A percentile compares a stretch with the other conserved stretches of the same genome.
These are phyloP conservation scores for Cassiopea andromeda DNA, from an alignment of 30 jellyfish, hydroid and myxozoan species.

Conservation along the genomic window DNA sequence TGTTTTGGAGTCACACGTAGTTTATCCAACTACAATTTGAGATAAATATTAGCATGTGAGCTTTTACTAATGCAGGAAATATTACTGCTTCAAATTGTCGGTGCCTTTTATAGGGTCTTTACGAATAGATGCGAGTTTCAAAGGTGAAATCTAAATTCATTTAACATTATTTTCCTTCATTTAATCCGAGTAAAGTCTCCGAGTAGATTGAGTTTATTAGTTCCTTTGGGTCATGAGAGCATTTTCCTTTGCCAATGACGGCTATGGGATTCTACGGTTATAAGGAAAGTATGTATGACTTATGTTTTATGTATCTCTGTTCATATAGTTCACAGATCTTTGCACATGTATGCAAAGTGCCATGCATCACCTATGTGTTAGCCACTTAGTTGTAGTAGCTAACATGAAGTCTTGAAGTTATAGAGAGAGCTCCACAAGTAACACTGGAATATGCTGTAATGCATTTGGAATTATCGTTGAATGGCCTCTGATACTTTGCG, in stretches of 20 bases:
- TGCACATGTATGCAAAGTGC: background rate
- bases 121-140: constrained; percentile 21
- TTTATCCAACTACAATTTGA: background rate
- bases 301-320: background rate
- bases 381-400: too few species aligned
- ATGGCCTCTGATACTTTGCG: too few species aligned
- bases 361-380: background rate
- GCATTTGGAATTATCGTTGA: too few species aligned
- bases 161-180: constrained; percentile 32
- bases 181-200: constrained; percentile 18
- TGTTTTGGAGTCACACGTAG: constrained; percentile 3
- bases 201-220: background rate
- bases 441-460: too few species aligned
- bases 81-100: constrained; percentile 30
- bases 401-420: too few species aligned
- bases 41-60: constrained; percentile 13
- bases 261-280: background rate
- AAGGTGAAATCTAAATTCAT: constrained; percentile 15
- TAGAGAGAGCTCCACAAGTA: too few species aligned
- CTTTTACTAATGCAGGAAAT: constrained; percentile 51
- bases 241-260: background rate
- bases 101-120: constrained; percentile 35
- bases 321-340: background rate
- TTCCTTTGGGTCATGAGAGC: constrained; percentile 16
- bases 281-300: background rate